Percentiles rank a stretch among this genome's conserved stretches.
Conservation (phyloP, 2,113 vertebrate species). For the Buteo buteo region DNA sequence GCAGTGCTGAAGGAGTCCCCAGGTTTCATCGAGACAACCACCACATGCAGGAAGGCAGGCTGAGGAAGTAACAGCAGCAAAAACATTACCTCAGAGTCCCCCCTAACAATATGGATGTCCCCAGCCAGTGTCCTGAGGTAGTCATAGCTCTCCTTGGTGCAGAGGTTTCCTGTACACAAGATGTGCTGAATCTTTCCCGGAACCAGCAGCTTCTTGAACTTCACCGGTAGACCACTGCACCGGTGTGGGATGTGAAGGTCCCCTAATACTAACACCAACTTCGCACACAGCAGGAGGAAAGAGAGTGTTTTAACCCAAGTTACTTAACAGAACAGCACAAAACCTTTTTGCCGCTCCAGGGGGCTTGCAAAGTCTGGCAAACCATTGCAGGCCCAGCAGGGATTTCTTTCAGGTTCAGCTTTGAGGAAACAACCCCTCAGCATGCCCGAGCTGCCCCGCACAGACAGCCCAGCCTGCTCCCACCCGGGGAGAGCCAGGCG, state of each 20-base stretch:
- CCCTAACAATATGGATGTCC: slow-evolving; percentile 87
- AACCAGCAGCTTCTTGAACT: slow-evolving; percentile 90
- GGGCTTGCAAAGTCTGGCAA: rapidly evolving
- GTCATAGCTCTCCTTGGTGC: slow-evolving; percentile 90
- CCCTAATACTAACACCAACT: slow-evolving; percentile 92
- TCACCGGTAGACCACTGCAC: slow-evolving; percentile 87
- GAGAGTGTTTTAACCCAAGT: not conserved
- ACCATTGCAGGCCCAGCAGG: not conserved
- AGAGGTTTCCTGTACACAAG: slow-evolving; percentile 90
- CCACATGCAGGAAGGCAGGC: rapidly evolving
- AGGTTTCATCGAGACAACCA: rapidly evolving
- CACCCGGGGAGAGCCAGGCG: too few species aligned
- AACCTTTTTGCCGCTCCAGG: not conserved
- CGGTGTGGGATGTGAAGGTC: slow-evolving; percentile 91
- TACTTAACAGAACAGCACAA: not conserved
- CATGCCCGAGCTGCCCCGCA: not conserved
- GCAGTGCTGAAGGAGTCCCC: not conserved
- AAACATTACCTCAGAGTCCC: slow-evolving; percentile 87
- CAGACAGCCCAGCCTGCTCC: not conserved
- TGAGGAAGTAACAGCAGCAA: not conserved
- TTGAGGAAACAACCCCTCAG: not conserved
- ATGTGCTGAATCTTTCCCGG: slow-evolving; percentile 94
- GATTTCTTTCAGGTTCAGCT: not conserved
- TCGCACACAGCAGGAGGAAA: not conserved
- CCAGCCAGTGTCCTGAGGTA: slow-evolving; percentile 89